A percentile compares a stretch with the other conserved stretches of the same genome.
Conservation (phyloP, 2,113 vertebrate genomes). For the Micromys minutus region DNA sequence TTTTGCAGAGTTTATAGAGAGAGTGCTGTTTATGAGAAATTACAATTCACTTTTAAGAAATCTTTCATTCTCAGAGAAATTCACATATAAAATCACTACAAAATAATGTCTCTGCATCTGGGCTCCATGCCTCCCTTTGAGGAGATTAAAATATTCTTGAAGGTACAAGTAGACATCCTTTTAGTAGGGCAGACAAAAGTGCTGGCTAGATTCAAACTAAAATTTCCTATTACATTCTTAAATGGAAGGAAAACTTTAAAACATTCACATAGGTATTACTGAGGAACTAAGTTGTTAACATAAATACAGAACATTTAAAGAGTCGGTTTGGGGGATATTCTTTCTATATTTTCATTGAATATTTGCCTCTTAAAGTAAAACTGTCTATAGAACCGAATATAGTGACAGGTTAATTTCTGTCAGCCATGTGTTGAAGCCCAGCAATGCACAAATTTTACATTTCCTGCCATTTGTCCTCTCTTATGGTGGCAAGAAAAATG, state of each 20-base stretch:
- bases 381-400: not conserved
- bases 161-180: not conserved
- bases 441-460: slow-evolving; percentile 71
- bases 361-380: slow-evolving; percentile 23
- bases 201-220: not conserved
- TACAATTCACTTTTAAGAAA: slow-evolving; percentile 2
- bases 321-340: not conserved
- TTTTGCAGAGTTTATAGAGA: not conserved
- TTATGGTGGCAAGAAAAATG: slow-evolving; percentile 63
- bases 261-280: not conserved
- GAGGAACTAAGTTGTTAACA: not conserved
- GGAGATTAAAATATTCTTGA: not conserved
- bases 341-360: slow-evolving; percentile 21
- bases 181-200: not conserved
- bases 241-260: not conserved
- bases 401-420: slow-evolving; percentile 64
- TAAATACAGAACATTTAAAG: not conserved
- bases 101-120: not conserved
- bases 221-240: not conserved
- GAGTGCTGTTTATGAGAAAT: not conserved
- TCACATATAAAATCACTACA: not conserved
- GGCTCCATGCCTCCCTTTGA: not conserved
- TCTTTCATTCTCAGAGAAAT: not conserved
- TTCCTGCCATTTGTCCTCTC: slow-evolving; percentile 63
- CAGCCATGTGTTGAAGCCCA: slow-evolving; percentile 8